Percentiles rank a stretch among this genome's conserved stretches.
Evolutionary conservation across 1,140 invertebrate genomes (phyloP).

Genomic region (Bombus waltoni): DNA sequence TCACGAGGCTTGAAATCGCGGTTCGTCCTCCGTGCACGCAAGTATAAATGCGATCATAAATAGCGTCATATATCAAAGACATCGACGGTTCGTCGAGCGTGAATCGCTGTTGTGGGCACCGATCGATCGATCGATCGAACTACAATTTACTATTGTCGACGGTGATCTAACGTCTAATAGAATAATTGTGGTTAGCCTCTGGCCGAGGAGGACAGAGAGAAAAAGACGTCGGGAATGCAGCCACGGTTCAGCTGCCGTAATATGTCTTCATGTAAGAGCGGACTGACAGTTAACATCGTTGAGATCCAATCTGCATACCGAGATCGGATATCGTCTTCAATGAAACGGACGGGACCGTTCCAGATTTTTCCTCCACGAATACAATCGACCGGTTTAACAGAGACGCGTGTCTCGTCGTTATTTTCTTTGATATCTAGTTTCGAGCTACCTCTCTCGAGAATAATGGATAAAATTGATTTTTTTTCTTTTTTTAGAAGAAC

Average conservation of each 20-base stretch:
- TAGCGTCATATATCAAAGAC: neutral
- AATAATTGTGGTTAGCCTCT: slow-evolving; percentile 63
- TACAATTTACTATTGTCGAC: slow-evolving; percentile 54
- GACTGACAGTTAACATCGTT: slow-evolving; percentile 58
- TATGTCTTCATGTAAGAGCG: slow-evolving; percentile 66
- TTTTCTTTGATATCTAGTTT: neutral
- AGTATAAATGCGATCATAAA: too few relatives aligned
- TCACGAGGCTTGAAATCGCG: neutral
- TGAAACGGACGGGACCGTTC: slow-evolving; percentile 30
- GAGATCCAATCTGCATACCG: slow-evolving; percentile 52
- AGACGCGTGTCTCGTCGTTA: neutral
- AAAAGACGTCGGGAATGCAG: slow-evolving; percentile 58
- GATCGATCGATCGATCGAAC: slow-evolving; percentile 39
- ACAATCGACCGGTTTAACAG: neutral
- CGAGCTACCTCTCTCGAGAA: neutral
- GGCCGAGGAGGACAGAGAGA: slow-evolving; percentile 38
- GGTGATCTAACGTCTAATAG: slow-evolving; percentile 67
- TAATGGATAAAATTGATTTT: neutral
- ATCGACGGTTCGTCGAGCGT: neutral
- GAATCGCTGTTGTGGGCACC: neutral
- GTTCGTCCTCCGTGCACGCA: neutral
- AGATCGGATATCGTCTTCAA: slow-evolving; percentile 48
- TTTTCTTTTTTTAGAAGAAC: neutral
- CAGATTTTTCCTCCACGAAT: slow-evolving; percentile 6
- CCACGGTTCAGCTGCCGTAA: slow-evolving; percentile 57